A percentile compares a stretch with the other conserved stretches of the same genome.
Conservation (phyloP, 2,888 invertebrate genomes). For the Acholoe squamosa region DNA sequence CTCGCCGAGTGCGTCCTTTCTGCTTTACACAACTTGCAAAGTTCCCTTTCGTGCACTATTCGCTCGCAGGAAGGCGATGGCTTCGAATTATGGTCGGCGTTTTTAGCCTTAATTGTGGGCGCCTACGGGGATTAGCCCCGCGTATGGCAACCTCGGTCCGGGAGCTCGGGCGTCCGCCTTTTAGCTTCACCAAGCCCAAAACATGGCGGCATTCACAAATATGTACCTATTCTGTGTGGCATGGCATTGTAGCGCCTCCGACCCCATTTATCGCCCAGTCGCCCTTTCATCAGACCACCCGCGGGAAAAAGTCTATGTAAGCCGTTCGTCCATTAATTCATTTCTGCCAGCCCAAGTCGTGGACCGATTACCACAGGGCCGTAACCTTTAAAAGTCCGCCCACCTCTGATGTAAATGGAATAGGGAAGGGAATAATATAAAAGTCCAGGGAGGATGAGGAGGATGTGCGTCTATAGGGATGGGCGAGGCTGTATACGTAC, state of each 20-base stretch:
- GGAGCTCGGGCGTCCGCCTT: slow-evolving; percentile 35
- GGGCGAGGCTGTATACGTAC: background rate
- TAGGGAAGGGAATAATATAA: slow-evolving; percentile 30
- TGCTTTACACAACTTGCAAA: background rate
- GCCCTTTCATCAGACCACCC: slow-evolving; percentile 31
- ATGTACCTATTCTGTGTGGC: too few species aligned
- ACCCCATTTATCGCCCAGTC: slow-evolving; percentile 44
- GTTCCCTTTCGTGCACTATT: slow-evolving; percentile 15
- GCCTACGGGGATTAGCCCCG: slow-evolving; percentile 41
- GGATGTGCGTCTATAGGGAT: background rate
- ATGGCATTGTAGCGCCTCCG: slow-evolving; percentile 36
- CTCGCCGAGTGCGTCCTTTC: background rate
- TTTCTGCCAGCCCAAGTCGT: slow-evolving; percentile 34
- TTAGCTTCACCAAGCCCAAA: slow-evolving; percentile 36
- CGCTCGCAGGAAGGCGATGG: background rate
- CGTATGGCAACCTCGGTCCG: slow-evolving; percentile 18
- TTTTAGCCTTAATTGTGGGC: slow-evolving; percentile 25
- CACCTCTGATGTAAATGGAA: slow-evolving; percentile 54
- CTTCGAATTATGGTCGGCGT: slow-evolving; percentile 20
- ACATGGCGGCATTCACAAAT: too few species aligned
- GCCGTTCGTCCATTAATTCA: slow-evolving; percentile 54
- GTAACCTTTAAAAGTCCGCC: slow-evolving; percentile 10
- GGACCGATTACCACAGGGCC: slow-evolving; percentile 55
- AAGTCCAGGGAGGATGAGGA: slow-evolving; percentile 4
- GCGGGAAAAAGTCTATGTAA: slow-evolving; percentile 40